A percentile compares a stretch with the other conserved stretches of the same genome.
Evolutionary conservation across 30 jellyfish, hydroid and myxozoan species (phyloP).

Genomic region (Turritopsis dohrnii): DNA sequence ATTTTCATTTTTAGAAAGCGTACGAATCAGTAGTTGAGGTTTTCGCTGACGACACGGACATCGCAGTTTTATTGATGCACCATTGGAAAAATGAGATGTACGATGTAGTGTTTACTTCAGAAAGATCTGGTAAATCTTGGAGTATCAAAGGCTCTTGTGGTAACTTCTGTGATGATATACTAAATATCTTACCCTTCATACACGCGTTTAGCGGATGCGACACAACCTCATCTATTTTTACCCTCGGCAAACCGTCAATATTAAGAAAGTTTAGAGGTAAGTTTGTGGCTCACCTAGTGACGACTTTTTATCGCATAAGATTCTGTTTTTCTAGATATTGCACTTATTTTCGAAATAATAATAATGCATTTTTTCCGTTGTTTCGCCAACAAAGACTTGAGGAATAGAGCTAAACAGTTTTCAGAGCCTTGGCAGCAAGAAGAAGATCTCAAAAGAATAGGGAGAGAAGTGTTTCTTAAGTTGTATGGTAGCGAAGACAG

Average conservation of each 20-base stretch:
- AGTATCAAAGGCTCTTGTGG: not conserved
- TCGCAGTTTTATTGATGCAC: constrained; percentile 1
- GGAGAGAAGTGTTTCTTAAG: not conserved
- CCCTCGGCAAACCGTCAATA: not conserved
- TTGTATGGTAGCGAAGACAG: not conserved
- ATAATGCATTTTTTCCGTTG: too few relatives aligned
- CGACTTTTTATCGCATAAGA: too few relatives aligned
- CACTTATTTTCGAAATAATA: too few relatives aligned
- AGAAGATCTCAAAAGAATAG: constrained; percentile 1
- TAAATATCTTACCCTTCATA: not conserved
- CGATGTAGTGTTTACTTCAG: not conserved
- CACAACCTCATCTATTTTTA: not conserved
- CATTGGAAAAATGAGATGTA: not conserved
- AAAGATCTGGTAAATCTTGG: not conserved
- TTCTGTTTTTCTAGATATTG: too few relatives aligned
- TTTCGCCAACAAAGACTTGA: not conserved
- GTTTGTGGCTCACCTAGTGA: too few relatives aligned
- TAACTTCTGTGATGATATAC: not conserved
- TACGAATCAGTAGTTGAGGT: not conserved
- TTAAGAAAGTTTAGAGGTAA: not conserved
- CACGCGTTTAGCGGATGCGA: constrained; percentile 8
- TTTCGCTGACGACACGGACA: not conserved
- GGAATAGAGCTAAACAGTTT: not conserved
- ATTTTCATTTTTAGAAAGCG: not conserved
- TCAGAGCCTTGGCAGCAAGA: not conserved